A percentile compares a stretch with the other conserved stretches of the same genome.
phyloP scores from a whole-genome alignment of 2,888 invertebrate genomes.

The Harpalus rufipes region DNA sequence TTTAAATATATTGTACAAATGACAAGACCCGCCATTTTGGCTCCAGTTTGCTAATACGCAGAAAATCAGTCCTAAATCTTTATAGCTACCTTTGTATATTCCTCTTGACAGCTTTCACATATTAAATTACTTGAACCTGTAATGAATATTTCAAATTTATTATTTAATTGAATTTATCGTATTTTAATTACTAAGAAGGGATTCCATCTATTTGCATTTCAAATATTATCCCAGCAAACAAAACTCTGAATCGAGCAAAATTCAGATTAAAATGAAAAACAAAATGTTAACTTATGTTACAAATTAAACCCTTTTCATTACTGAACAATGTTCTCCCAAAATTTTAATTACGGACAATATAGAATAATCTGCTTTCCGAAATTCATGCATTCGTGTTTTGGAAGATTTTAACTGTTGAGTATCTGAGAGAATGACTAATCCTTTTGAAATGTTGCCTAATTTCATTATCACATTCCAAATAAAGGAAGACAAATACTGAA shows the following conservation, averaged over 20 bases:
- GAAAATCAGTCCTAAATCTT: too few species aligned
- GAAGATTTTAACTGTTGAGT: not conserved
- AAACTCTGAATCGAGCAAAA: not conserved
- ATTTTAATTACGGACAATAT: not conserved
- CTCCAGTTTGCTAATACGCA: too few species aligned
- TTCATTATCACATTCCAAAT: not conserved
- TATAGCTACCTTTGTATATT: too few species aligned
- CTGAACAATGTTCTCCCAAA: not conserved
- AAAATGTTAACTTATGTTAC: slow-evolving; percentile 3
- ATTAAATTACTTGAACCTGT: too few species aligned
- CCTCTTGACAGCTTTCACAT: too few species aligned
- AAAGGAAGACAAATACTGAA: not conserved
- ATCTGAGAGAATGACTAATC: not conserved
- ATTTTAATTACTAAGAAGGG: not conserved
- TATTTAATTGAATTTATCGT: not conserved
- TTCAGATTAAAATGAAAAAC: slow-evolving; percentile 3
- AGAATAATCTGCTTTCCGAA: not conserved
- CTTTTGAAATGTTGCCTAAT: not conserved
- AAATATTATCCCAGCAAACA: not conserved
- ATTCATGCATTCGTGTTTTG: not conserved
- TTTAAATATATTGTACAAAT: too few species aligned
- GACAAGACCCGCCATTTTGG: too few species aligned
- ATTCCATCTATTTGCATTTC: slow-evolving; percentile 2
- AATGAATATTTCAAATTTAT: too few species aligned
- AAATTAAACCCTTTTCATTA: not conserved